Conservation (phyloP, 2,113 vertebrate species). For the Callipepla californica region DNA sequence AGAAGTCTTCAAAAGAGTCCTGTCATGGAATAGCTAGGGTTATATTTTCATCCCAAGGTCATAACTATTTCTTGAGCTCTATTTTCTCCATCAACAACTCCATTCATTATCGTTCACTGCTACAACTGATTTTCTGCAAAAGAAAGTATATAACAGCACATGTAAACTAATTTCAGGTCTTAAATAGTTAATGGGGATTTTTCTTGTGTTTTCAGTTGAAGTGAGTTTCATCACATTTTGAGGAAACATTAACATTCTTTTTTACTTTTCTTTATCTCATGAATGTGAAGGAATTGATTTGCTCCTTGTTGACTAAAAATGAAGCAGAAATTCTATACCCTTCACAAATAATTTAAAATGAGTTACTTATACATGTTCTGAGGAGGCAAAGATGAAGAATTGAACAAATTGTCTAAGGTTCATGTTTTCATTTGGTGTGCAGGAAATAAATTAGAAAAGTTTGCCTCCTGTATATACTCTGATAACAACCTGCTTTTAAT, state of each 20-base stretch:
- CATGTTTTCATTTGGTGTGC: background rate
- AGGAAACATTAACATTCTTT: background rate
- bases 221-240: background rate
- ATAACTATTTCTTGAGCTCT: background rate
- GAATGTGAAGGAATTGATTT: background rate
- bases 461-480: background rate
- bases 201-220: background rate
- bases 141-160: background rate
- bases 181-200: background rate
- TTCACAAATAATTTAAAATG: background rate
- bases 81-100: rapidly evolving
- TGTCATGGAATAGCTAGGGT: background rate
- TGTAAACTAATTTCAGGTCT: background rate
- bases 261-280: background rate
- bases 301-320: background rate
- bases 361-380: background rate
- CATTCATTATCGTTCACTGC: background rate
- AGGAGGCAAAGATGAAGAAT: background rate
- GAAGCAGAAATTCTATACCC: background rate
- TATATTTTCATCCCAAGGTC: background rate
- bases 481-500: background rate
- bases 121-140: background rate
- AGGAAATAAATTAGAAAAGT: background rate
- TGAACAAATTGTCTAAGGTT: background rate
- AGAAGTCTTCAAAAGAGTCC: background rate